Percentiles rank a stretch among this genome's conserved stretches.
Conservation (phyloP, 1,140 invertebrate species). For the Drosophila lacertosa region DNA sequence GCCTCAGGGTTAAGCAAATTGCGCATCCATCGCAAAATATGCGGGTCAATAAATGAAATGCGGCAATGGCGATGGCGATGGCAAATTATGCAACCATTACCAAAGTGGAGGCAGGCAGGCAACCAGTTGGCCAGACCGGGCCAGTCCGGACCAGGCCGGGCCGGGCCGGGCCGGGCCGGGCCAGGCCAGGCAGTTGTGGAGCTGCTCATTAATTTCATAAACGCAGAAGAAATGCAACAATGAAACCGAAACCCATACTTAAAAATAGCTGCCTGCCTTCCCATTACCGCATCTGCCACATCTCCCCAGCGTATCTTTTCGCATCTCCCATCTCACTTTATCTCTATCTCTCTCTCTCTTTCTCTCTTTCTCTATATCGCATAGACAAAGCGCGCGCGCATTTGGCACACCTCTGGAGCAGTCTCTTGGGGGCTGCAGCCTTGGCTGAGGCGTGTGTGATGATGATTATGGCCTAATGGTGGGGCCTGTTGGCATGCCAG, state of each 20-base stretch:
- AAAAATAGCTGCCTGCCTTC: conserved; percentile 60
- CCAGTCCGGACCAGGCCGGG: too few species aligned
- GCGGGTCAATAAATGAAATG: conserved; percentile 75
- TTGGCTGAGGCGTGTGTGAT: conserved; percentile 77
- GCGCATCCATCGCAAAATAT: conserved; percentile 61
- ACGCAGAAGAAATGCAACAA: conserved; percentile 81
- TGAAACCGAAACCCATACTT: conserved; percentile 82
- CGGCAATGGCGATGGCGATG: conserved; percentile 34
- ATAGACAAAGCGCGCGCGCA: conserved; percentile 66
- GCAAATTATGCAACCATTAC: conserved; percentile 67
- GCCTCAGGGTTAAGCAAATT: conserved; percentile 64
- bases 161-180: too few species aligned
- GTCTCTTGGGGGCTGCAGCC: conserved; percentile 39
- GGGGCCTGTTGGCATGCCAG: conserved; percentile 76
- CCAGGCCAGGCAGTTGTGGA: conserved; percentile 38
- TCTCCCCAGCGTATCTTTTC: too few species aligned
- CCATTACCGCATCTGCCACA: conserved; percentile 2
- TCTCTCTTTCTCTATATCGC: conserved; percentile 23
- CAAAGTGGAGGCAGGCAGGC: not conserved
- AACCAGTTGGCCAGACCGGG: too few species aligned
- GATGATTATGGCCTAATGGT: conserved; percentile 82
- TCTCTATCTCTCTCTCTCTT: conserved; percentile 13
- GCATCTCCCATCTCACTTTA: conserved; percentile 8
- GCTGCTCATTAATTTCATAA: conserved; percentile 82
- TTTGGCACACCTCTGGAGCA: conserved; percentile 68